Percentiles rank a stretch among this genome's conserved stretches.
These are phyloP conservation scores for Phoxinus dragarum DNA, from an alignment of 2,797 vertebrate genomes.

Conservation along the genomic window DNA sequence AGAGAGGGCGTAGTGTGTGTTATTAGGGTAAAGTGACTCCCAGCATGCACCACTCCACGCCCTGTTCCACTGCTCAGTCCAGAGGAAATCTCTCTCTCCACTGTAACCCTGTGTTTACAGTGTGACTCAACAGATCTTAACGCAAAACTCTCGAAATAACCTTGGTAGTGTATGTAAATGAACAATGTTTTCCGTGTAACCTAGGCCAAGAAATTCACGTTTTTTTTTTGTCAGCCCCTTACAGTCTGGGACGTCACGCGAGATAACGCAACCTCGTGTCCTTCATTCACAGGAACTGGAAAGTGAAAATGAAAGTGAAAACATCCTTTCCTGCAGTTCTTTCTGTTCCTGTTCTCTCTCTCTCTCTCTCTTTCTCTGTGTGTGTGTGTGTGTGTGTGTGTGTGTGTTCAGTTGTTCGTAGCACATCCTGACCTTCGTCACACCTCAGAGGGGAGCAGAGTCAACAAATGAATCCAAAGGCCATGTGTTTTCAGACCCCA, in stretches of 20 bases:
- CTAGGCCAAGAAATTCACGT: background rate
- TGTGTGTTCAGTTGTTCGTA: constrained; percentile 18
- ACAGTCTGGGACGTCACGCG: background rate
- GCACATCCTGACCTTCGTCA: background rate
- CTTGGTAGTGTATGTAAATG: background rate
- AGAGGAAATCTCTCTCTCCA: background rate
- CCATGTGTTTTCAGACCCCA: constrained; percentile 23
- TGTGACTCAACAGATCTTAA: background rate
- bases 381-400: background rate
- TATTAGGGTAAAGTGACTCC: background rate
- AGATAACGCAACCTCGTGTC: background rate
- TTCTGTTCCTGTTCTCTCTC: constrained; percentile 25
- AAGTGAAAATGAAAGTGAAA: constrained; percentile 48
- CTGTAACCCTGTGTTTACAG: background rate
- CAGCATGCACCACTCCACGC: background rate
- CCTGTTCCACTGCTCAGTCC: background rate
- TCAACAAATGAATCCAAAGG: constrained; percentile 9
- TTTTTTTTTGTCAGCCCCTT: too few species aligned
- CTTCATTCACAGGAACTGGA: background rate
- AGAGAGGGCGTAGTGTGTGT: background rate
- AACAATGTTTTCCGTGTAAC: background rate
- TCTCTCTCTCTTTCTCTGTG: background rate
- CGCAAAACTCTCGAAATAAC: background rate
- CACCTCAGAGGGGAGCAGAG: background rate
- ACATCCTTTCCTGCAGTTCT: background rate